Percentiles rank a stretch among this genome's conserved stretches.
Evolutionary conservation across 2,888 invertebrate species (phyloP).

Genomic region (Tetragonisca angustula): DNA sequence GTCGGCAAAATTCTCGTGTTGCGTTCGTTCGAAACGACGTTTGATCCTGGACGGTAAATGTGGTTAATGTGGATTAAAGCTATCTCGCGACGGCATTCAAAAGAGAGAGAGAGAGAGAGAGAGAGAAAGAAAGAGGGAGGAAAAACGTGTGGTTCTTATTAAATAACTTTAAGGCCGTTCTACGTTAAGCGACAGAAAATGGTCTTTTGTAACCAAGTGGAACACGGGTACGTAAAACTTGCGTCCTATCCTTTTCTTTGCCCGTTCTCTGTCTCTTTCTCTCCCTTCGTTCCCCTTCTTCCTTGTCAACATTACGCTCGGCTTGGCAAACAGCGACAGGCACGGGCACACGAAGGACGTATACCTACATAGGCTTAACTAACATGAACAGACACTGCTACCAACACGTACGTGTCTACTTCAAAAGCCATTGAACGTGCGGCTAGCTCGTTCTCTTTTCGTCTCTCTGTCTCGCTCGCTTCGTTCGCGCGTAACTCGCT

Average conservation of each 20-base stretch:
- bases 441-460: slow-evolving; percentile 24
- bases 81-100: slow-evolving; percentile 5
- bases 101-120: not conserved
- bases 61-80: not conserved
- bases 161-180: slow-evolving; percentile 35
- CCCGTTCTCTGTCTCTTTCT: slow-evolving; percentile 22
- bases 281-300: slow-evolving; percentile 33
- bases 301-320: slow-evolving; percentile 64
- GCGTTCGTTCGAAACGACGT: slow-evolving; percentile 8
- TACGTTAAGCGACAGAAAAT: slow-evolving; percentile 52
- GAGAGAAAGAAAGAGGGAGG: too few relatives aligned
- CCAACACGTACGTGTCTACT: slow-evolving; percentile 16
- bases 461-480: not conserved
- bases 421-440: slow-evolving; percentile 57
- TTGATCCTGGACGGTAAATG: not conserved
- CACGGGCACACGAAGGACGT: slow-evolving; percentile 69
- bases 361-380: slow-evolving; percentile 29
- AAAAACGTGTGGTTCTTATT: slow-evolving; percentile 26
- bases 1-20: not conserved
- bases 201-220: slow-evolving; percentile 61
- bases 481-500: not conserved
- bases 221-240: slow-evolving; percentile 51
- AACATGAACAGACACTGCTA: slow-evolving; percentile 11
- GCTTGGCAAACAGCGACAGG: slow-evolving; percentile 73
- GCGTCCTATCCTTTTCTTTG: slow-evolving; percentile 28